phyloP scores from a whole-genome alignment of 2,797 vertebrate genomes.

The Betta splendens region DNA sequence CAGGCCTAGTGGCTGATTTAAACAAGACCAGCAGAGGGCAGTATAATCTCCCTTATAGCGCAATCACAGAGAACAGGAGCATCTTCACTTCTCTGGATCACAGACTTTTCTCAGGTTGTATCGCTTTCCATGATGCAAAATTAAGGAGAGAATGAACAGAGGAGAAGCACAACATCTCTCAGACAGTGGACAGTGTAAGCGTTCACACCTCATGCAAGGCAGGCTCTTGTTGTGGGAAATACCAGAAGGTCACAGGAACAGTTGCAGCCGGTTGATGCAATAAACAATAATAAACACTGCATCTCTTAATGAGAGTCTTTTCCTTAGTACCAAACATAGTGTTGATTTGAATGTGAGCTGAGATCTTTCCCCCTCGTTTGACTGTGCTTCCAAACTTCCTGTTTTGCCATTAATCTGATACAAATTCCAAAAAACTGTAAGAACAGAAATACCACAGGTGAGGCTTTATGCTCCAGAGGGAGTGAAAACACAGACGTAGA shows the following conservation, averaged over 20 bases:
- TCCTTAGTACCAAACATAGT: too few species aligned
- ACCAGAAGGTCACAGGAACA: slow-evolving; percentile 44
- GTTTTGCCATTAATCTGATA: not conserved
- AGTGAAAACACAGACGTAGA: slow-evolving; percentile 40
- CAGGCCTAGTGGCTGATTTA: not conserved
- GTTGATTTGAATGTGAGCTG: slow-evolving; percentile 1
- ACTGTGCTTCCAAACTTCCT: slow-evolving; percentile 6
- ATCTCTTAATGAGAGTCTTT: slow-evolving; percentile 16
- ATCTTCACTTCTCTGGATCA: not conserved
- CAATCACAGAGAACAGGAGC: not conserved
- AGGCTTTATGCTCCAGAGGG: slow-evolving; percentile 14
- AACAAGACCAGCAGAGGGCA: slow-evolving; percentile 49
- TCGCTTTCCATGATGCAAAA: not conserved
- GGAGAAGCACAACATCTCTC: slow-evolving; percentile 31
- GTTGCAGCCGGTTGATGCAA: slow-evolving; percentile 3
- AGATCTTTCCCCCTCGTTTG: slow-evolving; percentile 1
- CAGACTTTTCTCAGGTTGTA: not conserved
- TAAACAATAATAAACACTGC: slow-evolving; percentile 44
- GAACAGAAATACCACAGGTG: slow-evolving; percentile 8
- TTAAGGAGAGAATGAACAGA: slow-evolving; percentile 8
- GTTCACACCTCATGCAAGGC: too few species aligned
- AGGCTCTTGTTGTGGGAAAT: not conserved
- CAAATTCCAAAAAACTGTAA: not conserved
- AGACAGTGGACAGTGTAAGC: slow-evolving; percentile 37
- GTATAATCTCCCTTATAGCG: not conserved